Evolutionary conservation across 1,140 invertebrate species (phyloP).

Genomic region (Calephelis virginiensis): DNA sequence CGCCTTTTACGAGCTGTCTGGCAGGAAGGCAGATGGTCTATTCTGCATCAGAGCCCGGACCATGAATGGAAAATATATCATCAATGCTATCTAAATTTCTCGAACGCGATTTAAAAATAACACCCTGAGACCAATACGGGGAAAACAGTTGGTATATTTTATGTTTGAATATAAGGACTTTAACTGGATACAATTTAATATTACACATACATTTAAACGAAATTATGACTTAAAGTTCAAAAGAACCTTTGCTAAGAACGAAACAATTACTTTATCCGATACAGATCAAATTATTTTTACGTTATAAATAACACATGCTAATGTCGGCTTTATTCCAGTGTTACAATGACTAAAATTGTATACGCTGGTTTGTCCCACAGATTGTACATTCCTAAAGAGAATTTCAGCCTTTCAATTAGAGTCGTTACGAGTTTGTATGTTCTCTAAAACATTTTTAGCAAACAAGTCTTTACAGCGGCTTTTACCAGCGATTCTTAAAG

Average conservation of each 20-base stretch:
- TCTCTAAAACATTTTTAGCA: neutral
- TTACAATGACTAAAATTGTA: neutral
- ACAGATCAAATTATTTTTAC: neutral
- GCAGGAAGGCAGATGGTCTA: too few species aligned
- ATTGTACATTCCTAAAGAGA: neutral
- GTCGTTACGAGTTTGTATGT: slow-evolving; percentile 5
- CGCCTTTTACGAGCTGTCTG: too few species aligned
- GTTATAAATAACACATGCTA: neutral
- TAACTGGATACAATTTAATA: too few species aligned
- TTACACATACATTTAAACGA: neutral
- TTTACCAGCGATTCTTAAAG: too few species aligned
- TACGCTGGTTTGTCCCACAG: neutral
- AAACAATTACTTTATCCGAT: slow-evolving; percentile 7
- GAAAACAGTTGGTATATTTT: too few species aligned
- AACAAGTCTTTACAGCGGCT: neutral
- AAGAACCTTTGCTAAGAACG: slow-evolving; percentile 4
- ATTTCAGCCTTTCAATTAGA: slow-evolving; percentile 7
- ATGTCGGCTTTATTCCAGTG: neutral
- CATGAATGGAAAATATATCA: too few species aligned
- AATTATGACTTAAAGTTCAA: slow-evolving; percentile 8
- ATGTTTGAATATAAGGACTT: too few species aligned
- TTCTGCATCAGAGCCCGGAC: too few species aligned
- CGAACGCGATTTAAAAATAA: too few species aligned
- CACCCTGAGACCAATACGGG: too few species aligned
- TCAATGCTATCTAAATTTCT: too few species aligned